Evolutionary conservation across 2,888 invertebrate species (phyloP), one percentile per base, ranked within the genome.

Genomic region (Autographa pulchrina): DNA sequence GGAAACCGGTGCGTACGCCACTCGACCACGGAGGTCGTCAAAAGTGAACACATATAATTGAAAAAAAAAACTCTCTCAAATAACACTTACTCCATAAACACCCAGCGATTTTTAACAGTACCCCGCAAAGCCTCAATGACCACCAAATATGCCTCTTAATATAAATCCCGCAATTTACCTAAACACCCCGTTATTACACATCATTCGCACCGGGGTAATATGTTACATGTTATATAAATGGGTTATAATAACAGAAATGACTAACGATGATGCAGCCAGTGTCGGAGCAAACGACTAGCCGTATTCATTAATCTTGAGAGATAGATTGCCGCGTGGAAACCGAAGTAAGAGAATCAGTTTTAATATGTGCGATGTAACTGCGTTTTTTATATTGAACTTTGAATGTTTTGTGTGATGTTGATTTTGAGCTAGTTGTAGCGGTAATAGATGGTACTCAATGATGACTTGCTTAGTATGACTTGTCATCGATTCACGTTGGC

Each of bases 201-300:
- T 74, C 68, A 80, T 75, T 71, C 82, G 68, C 67, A 77, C 70
- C 74, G 79, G 80, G 78, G 84, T 82, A 87, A 86, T 86, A 85
- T 77, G 81, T 84, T 82, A 86, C 86, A 85, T 77, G 81, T 84
- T 82, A 83, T 80, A 85, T 77, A 85, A 88, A 89, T 89, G 84
- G 88, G 73, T 77, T 80, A 83, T 87, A 89, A 89, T 88, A 87
- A 86, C 85, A 86, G 85, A 88, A 87, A 86, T 85, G 78, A 82
- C 86, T 86, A 87, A 88, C 88, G 88, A 87, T 87, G 85, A 85
- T 85, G 83, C 74, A 72, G 72, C 25, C 74, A 78, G 70, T 74
- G 77, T 74, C 70, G 68, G 78, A 62, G 62, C 68, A 68, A 81
- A 77, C 75, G 80, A 80, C 74, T 67, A 32, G 79, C 77, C 66